Evolutionary conservation across 2,888 invertebrate species (phyloP), one percentile per base, ranked within the genome.

Genomic region (Rhamnusium bicolor): DNA sequence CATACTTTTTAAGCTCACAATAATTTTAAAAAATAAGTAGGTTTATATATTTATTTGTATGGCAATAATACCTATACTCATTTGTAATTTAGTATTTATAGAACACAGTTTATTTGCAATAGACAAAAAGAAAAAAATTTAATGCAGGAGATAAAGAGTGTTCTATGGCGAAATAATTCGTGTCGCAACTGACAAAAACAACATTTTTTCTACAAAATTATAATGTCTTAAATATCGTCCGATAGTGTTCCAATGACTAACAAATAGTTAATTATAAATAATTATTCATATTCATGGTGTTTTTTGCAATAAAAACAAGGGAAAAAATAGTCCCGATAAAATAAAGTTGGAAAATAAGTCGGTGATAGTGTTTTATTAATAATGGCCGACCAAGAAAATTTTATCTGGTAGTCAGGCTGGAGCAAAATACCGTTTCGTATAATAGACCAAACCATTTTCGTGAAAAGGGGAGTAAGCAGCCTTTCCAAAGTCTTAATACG

Each of bases 391-490:
- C 72, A 79, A 82, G 80, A 79, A 84, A 82, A 83, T 84, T 84
- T 82, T 82, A 84, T 84, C 84, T 78, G 80, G 77, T 80, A 80
- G 82, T 77, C 79, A 75, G 77, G 77, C 79, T 74, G 77, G 79
- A 82, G 82, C 83, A 85, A 86, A 85, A 86, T 87, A 86, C 86
- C 85, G 86, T 86, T 86, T 84, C 84, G 82, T 83, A 83, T 82
- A 84, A 82, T 84, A 84, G 87, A 84, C 83, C 82, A 81, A 87
- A 88, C 88, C 87, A 88, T 87, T 87, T 86, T 83, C 79, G 76
- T 81, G 80, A 86, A 86, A 86, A 85, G 87, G 87, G 87, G 85
- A 85, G 87, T 85, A 82, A 77, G 85, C 83, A 79, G 75, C 80
- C 81, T 84, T 82, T 84, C 83, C 83, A 84, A 84, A 82, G 83